Percentiles rank a stretch among this genome's conserved stretches.
Conservation (phyloP, 2,113 vertebrate species). For the Podilymbus podiceps region DNA sequence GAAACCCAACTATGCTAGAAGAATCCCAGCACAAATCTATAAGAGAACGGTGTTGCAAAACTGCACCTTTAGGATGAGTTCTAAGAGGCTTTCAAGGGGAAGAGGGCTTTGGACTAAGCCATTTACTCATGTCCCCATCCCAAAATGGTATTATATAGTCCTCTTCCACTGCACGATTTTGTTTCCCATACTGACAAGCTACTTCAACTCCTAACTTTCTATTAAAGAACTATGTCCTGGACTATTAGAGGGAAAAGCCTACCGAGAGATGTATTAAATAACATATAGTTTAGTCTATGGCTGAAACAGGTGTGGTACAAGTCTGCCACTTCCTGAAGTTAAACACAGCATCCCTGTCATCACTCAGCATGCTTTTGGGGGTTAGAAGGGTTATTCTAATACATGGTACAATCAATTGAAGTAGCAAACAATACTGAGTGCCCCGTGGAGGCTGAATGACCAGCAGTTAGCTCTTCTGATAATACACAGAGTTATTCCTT, state of each 20-base stretch:
- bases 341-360: neutral
- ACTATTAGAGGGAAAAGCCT: neutral
- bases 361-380: neutral
- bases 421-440: neutral
- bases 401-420: neutral
- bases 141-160: neutral
- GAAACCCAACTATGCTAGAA: neutral
- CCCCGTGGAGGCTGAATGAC: neutral
- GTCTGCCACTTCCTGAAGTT: neutral
- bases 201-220: neutral
- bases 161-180: neutral
- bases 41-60: neutral
- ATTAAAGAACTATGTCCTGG: neutral
- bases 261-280: neutral
- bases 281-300: neutral
- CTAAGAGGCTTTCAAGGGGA: neutral
- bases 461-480: neutral
- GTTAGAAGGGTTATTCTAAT: neutral
- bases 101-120: fast-evolving
- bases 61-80: neutral
- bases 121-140: neutral
- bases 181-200: neutral
- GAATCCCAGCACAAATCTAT: neutral
- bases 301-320: neutral
- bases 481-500: neutral